These are phyloP conservation scores for Fregetta grallaria DNA, from an alignment of 2,113 vertebrate species.

Conservation along the genomic window DNA sequence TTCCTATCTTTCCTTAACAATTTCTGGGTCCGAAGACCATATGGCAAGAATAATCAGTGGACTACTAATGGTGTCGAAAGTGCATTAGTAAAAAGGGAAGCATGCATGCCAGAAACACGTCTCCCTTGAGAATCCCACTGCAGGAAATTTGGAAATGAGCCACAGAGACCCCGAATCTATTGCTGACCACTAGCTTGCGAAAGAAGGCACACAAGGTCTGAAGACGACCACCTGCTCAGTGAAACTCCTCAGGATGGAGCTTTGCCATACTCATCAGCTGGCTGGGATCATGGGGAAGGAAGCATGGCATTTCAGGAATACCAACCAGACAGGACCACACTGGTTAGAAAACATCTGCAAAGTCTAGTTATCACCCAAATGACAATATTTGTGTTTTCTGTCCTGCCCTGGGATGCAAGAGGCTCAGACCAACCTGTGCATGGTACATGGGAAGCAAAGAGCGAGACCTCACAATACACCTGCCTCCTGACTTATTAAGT, in stretches of 20 bases:
- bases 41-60: background rate
- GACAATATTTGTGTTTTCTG: background rate
- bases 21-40: background rate
- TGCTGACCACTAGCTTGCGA: background rate
- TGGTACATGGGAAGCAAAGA: background rate
- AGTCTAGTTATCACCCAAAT: background rate
- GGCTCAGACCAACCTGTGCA: background rate
- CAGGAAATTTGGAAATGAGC: background rate
- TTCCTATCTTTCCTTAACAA: background rate
- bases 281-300: background rate
- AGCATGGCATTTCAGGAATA: background rate
- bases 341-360: background rate
- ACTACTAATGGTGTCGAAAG: background rate
- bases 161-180: rapidly evolving
- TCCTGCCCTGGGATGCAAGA: background rate
- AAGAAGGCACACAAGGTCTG: background rate
- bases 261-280: background rate
- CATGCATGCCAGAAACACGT: rapidly evolving
- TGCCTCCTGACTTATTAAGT: background rate
- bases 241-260: background rate
- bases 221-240: background rate
- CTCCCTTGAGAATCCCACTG: background rate
- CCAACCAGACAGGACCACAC: background rate
- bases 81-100: background rate
- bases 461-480: background rate